Conservation (phyloP, 2,113 vertebrate species). For the Dicaeum eximium region DNA sequence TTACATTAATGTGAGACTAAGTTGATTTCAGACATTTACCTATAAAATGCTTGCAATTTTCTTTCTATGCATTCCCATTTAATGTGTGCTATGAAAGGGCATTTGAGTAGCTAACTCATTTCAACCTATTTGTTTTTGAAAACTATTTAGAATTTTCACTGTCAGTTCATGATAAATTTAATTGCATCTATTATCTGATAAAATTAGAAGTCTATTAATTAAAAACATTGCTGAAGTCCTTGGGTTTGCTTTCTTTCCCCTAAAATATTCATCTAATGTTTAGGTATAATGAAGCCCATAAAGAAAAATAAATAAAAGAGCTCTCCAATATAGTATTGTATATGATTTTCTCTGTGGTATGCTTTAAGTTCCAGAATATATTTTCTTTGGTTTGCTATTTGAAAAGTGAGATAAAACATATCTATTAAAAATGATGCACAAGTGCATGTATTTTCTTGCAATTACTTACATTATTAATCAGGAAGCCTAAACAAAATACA, state of each 20-base stretch:
- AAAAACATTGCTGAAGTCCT: background rate
- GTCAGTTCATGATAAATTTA: background rate
- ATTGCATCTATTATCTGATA: background rate
- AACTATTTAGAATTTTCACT: background rate
- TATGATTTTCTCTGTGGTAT: background rate
- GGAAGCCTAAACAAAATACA: background rate
- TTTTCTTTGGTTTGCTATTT: background rate
- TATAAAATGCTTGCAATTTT: background rate
- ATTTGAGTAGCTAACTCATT: background rate
- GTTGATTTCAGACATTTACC: background rate
- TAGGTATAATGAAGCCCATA: background rate
- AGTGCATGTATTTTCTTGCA: background rate
- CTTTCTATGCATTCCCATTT: background rate
- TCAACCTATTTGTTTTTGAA: background rate
- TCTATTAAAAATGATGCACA: background rate
- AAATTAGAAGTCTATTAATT: background rate
- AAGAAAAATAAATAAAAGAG: background rate
- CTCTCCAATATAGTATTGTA: background rate
- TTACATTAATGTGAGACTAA: background rate
- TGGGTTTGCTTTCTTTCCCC: accelerated
- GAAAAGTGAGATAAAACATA: background rate
- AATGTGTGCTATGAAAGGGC: background rate
- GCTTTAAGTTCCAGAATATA: background rate
- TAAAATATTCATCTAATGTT: background rate
- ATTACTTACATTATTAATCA: background rate